These are phyloP conservation scores for Coccyzus lansbergi DNA, from an alignment of 2,797 vertebrate genomes.

Conservation along the genomic window DNA sequence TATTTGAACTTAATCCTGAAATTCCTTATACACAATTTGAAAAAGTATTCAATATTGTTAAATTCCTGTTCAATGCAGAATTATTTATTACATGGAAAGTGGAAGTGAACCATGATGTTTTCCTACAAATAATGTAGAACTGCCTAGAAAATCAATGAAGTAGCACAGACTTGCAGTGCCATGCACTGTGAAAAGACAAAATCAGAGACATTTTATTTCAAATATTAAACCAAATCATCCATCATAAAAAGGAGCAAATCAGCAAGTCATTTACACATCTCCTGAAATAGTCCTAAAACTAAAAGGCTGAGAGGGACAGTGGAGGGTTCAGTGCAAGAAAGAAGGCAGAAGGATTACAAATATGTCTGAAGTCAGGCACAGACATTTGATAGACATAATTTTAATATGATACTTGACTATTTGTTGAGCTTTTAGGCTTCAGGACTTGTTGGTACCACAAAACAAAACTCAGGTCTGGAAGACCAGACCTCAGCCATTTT, in stretches of 20 bases:
- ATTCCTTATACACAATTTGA: neutral
- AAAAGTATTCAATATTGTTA: neutral
- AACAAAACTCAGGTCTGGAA: neutral
- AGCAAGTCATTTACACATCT: neutral
- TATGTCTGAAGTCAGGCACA: neutral
- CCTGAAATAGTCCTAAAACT: neutral
- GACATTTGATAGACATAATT: neutral
- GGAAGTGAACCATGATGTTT: neutral
- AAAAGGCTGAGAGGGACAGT: neutral
- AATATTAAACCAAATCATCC: neutral
- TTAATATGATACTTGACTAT: neutral
- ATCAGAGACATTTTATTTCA: neutral
- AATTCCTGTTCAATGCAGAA: neutral
- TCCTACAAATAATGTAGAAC: neutral
- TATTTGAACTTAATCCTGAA: conserved; percentile 8
- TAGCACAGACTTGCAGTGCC: neutral
- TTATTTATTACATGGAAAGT: neutral
- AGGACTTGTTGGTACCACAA: neutral
- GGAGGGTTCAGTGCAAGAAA: neutral
- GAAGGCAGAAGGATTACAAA: neutral
- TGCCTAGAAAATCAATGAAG: neutral
- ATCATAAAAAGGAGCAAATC: neutral
- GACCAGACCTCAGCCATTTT: neutral
- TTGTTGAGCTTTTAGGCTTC: neutral
- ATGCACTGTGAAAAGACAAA: neutral